Conservation (phyloP, 1,140 invertebrate species). For the Polypedilum pembai region DNA sequence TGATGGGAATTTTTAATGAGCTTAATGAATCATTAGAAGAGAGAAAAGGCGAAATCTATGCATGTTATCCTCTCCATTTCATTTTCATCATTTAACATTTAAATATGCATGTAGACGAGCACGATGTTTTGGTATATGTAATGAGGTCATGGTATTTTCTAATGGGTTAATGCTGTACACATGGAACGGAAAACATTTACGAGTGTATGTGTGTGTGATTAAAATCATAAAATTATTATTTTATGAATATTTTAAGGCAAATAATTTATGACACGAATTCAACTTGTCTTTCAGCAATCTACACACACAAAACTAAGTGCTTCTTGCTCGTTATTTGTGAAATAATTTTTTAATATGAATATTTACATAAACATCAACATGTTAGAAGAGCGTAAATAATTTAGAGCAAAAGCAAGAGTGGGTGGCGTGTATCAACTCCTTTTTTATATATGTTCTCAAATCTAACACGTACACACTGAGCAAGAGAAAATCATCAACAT, state of each 20-base stretch:
- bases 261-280: too few relatives aligned
- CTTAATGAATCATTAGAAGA: constrained; percentile 24
- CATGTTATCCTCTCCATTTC: not conserved
- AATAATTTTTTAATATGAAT: too few relatives aligned
- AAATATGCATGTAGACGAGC: not conserved
- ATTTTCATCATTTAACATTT: constrained; percentile 1
- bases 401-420: not conserved
- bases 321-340: too few relatives aligned
- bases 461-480: not conserved
- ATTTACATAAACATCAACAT: not conserved
- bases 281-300: too few relatives aligned
- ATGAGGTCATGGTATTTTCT: not conserved
- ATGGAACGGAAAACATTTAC: too few relatives aligned
- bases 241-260: too few relatives aligned
- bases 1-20: constrained; percentile 21
- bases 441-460: not conserved
- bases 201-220: too few relatives aligned
- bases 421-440: not conserved
- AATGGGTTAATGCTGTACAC: not conserved
- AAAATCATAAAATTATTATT: too few relatives aligned
- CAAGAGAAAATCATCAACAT: constrained; percentile 12
- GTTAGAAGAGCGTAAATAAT: not conserved
- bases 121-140: not conserved
- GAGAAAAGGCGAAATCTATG: not conserved
- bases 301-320: too few relatives aligned